Conservation (phyloP, 2,113 vertebrate genomes). For the Pomatostomus ruficeps region DNA sequence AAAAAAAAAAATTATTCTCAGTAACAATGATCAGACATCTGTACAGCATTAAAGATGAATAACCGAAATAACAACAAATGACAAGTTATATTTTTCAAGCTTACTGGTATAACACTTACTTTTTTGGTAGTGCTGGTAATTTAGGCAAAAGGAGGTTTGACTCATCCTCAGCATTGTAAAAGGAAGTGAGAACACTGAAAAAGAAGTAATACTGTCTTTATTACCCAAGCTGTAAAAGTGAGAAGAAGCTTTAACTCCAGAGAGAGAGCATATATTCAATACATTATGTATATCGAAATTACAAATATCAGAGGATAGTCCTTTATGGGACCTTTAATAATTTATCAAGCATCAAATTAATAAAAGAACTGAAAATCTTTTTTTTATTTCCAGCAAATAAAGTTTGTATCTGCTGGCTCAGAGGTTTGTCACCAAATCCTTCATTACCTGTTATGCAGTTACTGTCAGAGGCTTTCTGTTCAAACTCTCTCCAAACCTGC, state of each 20-base stretch:
- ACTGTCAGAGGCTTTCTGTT: background rate
- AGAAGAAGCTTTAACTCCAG: background rate
- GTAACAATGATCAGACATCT: background rate
- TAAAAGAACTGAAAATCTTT: background rate
- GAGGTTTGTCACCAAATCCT: background rate
- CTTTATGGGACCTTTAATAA: background rate
- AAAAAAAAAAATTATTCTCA: background rate
- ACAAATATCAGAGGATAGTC: background rate
- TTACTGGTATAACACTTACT: conserved; percentile 68
- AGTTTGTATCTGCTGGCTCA: background rate
- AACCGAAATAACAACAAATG: background rate
- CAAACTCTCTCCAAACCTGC: background rate
- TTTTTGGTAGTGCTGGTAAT: conserved; percentile 91
- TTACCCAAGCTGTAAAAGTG: background rate
- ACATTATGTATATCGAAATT: background rate
- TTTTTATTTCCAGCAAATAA: background rate
- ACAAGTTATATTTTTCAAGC: background rate
- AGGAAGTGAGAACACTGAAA: conserved; percentile 82
- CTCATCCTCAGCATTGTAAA: conserved; percentile 91
- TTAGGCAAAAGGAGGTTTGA: conserved; percentile 91
- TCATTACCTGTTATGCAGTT: background rate
- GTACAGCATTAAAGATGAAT: background rate
- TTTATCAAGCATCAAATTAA: background rate
- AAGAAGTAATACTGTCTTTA: background rate
- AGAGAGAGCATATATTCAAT: background rate